A percentile compares a stretch with the other conserved stretches of the same genome.
These are phyloP conservation scores for Lepidurus arcticus DNA, from an alignment of 1,140 invertebrate species.

Conservation along the genomic window DNA sequence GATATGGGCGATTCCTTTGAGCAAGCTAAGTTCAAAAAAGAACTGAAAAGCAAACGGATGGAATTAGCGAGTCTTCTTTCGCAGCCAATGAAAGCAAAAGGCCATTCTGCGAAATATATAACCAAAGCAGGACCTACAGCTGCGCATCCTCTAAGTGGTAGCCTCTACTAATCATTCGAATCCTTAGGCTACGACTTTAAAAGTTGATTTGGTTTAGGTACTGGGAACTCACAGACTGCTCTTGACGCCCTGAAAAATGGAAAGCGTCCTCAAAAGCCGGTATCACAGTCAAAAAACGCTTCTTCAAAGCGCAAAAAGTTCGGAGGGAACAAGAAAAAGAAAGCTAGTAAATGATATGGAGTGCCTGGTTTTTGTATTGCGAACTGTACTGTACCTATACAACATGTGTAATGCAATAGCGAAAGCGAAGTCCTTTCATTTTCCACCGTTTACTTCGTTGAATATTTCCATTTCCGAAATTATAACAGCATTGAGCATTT, in stretches of 20 bases:
- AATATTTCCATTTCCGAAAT: too few relatives aligned
- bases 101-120: conserved; percentile 61
- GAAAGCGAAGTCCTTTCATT: background rate
- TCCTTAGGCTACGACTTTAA: background rate
- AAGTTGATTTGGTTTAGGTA: background rate
- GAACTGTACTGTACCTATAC: background rate
- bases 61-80: conserved; percentile 54
- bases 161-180: background rate
- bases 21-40: conserved; percentile 38
- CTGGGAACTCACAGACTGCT: background rate
- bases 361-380: background rate
- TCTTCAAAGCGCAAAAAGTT: background rate
- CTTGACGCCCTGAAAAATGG: background rate
- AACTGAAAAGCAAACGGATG: conserved; percentile 50
- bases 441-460: too few relatives aligned
- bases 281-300: background rate
- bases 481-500: too few relatives aligned
- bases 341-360: background rate
- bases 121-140: background rate
- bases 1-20: conserved; percentile 40
- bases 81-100: conserved; percentile 58
- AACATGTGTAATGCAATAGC: background rate
- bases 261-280: background rate
- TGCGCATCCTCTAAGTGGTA: background rate
- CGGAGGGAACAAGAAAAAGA: background rate